Evolutionary conservation across 2,888 invertebrate genomes (phyloP), one percentile per base, ranked within the genome.

Genomic region (Galerucella calmariensis): DNA sequence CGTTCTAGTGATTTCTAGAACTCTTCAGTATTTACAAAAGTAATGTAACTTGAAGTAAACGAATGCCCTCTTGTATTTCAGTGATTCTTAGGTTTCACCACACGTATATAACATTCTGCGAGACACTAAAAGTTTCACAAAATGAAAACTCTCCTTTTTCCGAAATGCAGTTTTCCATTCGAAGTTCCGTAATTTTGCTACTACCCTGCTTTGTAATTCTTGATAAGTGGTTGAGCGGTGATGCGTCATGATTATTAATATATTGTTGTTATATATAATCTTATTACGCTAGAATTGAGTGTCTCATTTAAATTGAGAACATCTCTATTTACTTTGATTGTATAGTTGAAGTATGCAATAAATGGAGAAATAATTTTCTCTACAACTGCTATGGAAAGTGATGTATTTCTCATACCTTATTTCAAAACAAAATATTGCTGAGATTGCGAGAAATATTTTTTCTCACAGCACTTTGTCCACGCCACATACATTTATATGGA

Each of bases 81-180:
- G n/a, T 67, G n/a, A 3, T 41, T 67, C 56, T 67, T 11, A 35
- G 9, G 12, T 41, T 53, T 67, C 67, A 4, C 10, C 27, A 10
- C 67, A 56, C 67, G 67, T 67, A 16, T 67, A 2, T 16, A 56
- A 35, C 67, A 67, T 16, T 24, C 41, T 56, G 27, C 1, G 16
- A 67, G 56, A 56, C 56, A 66, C 63, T 51, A 66, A n/a, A 66
- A 66, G 66, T 67, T 67, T 67, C 56, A 67, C 24, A 16, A 67
- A 67, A 67, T 41, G 12, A 67, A 56, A 56, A 67, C 53, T 56
- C 56, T 20, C 41, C 35, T 35, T 14, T 14, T 6, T 41, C 41
- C 16, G 16, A 16, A 14, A 53, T n/a, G 53, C 53, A 53, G 16
- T 53, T 14, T 4, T 8, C 8, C 14, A 14, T 0, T 53, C 0